Evolutionary conservation across 1,140 invertebrate genomes (phyloP).

Genomic region (Microplitis demolitor): DNA sequence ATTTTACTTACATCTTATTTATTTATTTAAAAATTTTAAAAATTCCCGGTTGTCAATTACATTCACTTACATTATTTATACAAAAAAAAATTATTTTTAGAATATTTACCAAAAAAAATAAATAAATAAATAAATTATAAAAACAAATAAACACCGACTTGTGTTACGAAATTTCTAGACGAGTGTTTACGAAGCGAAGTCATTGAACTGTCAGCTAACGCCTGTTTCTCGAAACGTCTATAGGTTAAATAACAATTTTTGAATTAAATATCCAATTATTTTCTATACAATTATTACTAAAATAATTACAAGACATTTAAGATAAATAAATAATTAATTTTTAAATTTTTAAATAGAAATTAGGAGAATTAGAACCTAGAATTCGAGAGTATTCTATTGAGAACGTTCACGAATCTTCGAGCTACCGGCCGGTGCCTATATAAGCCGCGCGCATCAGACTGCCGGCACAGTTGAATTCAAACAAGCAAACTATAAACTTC

Average conservation of each 20-base stretch:
- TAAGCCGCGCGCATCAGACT: not conserved
- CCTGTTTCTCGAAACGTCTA: not conserved
- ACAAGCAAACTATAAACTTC: constrained; percentile 1
- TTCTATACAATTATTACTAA: not conserved
- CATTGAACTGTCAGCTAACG: not conserved
- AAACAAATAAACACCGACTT: no score
- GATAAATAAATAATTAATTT: no score
- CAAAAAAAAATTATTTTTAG: no score
- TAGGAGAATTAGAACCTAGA: not conserved
- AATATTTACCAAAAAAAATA: no score
- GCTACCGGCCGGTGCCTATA: constrained; percentile 4
- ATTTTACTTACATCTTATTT: no score
- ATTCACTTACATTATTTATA: no score
- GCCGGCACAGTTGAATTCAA: not conserved
- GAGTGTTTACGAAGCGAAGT: no score
- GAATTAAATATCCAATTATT: not conserved
- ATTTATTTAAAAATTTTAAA: no score
- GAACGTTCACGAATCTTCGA: constrained; percentile 3
- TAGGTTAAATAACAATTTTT: not conserved
- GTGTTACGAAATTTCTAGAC: no score
- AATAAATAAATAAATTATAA: no score
- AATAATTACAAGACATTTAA: not conserved
- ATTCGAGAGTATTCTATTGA: not conserved
- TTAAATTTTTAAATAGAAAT: no score
- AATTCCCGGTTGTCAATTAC: no score